Conservation (phyloP, 2,888 invertebrate genomes). For the Hypena proboscidalis region DNA sequence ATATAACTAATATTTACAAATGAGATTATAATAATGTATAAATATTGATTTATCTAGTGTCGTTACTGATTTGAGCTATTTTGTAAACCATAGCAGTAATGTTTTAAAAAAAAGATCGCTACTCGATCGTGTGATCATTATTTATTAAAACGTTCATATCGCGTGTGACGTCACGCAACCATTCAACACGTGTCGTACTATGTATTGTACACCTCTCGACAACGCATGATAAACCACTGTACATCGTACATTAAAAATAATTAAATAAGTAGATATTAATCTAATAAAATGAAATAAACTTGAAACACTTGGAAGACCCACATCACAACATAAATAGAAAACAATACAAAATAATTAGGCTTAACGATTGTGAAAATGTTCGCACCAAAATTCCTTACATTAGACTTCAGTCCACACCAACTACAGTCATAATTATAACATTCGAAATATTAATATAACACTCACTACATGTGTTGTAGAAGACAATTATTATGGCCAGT, state of each 20-base stretch:
- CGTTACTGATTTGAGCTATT: conserved; percentile 82
- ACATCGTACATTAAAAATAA: conserved; percentile 62
- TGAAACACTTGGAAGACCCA: conserved; percentile 81
- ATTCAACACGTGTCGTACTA: conserved; percentile 61
- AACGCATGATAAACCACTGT: conserved; percentile 59
- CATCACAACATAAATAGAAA: conserved; percentile 84
- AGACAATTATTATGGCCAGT: conserved; percentile 22
- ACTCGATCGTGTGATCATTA: conserved; percentile 42
- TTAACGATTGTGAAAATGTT: conserved; percentile 59
- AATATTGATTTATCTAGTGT: conserved; percentile 80
- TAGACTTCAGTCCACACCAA: conserved; percentile 6
- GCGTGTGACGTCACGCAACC: conserved; percentile 42
- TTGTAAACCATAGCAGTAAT: conserved; percentile 56
- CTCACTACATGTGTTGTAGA: conserved; percentile 18
- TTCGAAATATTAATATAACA: conserved; percentile 6
- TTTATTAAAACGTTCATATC: conserved; percentile 44
- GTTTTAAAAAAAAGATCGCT: conserved; percentile 52
- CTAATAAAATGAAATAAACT: conserved; percentile 67
- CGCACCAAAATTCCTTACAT: conserved; percentile 60
- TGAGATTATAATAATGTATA: conserved; percentile 78
- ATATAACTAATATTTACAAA: conserved; percentile 80
- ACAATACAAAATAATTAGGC: conserved; percentile 65
- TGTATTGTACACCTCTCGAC: conserved; percentile 51
- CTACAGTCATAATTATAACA: conserved; percentile 5
- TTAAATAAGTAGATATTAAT: conserved; percentile 69